A percentile compares a stretch with the other conserved stretches of the same genome.
phyloP scores from a whole-genome alignment of 2,797 vertebrate genomes.

The Tarsius wallacei region DNA sequence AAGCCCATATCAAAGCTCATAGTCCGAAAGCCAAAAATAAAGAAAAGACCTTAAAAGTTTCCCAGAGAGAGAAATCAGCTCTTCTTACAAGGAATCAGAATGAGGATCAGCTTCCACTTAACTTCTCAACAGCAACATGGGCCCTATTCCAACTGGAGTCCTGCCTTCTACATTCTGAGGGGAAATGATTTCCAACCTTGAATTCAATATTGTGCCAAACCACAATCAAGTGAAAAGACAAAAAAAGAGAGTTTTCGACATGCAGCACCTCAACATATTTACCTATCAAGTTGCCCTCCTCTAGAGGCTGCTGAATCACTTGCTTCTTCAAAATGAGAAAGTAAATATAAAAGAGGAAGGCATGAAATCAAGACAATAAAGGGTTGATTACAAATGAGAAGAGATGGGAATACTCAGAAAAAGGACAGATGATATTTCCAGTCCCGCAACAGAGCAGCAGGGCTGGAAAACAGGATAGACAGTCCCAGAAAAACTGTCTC shows the following conservation, averaged over 20 bases:
- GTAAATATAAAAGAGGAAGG: background rate
- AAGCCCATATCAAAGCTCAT: background rate
- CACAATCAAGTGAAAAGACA: background rate
- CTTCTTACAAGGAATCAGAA: background rate
- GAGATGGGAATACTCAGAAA: background rate
- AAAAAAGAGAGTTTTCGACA: background rate
- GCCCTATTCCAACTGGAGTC: background rate
- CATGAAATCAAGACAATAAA: background rate
- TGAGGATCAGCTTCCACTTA: background rate
- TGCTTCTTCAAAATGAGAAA: slow-evolving; percentile 15
- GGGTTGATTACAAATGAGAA: background rate
- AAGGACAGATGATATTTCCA: background rate
- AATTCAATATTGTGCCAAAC: background rate
- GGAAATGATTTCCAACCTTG: slow-evolving; percentile 38
- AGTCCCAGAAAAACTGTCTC: background rate
- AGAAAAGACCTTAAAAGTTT: slow-evolving; percentile 34
- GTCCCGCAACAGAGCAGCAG: background rate
- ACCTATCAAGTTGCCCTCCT: background rate
- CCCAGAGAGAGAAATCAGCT: slow-evolving; percentile 33
- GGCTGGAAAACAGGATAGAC: background rate
- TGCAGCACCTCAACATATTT: background rate
- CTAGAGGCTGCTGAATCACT: background rate
- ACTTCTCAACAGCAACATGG: background rate
- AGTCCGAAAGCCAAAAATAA: background rate
- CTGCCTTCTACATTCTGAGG: background rate